Evolutionary conservation across 2,888 invertebrate species (phyloP).

Genomic region (Andrena marginata): DNA sequence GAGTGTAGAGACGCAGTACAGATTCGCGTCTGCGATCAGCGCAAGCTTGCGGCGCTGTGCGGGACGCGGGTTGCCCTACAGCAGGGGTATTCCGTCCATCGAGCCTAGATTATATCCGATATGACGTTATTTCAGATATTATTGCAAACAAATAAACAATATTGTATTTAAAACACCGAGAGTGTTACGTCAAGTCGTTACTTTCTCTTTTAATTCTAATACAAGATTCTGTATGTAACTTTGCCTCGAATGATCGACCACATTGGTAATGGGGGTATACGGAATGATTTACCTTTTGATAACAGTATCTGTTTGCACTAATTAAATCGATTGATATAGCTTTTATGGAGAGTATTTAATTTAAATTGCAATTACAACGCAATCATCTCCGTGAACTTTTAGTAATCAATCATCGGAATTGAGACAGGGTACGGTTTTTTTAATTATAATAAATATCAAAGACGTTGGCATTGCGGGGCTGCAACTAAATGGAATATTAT

Average conservation of each 20-base stretch:
- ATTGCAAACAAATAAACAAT: too few relatives aligned
- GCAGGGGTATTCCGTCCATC: constrained; percentile 36
- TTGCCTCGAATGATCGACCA: too few relatives aligned
- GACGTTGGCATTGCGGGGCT: not conserved
- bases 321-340: constrained; percentile 9
- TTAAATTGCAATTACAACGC: not conserved
- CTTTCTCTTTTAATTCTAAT: not conserved
- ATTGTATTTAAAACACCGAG: too few relatives aligned
- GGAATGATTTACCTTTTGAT: too few relatives aligned
- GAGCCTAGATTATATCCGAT: not conserved
- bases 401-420: too few relatives aligned
- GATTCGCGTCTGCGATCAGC: constrained; percentile 36
- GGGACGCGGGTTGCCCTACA: constrained; percentile 36
- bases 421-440: too few relatives aligned
- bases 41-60: constrained; percentile 38
- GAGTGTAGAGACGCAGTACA: constrained; percentile 5
- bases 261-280: too few relatives aligned
- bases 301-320: not conserved
- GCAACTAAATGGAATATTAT: not conserved
- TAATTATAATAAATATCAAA: not conserved
- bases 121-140: not conserved
- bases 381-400: too few relatives aligned
- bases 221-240: not conserved
- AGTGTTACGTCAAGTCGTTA: not conserved
- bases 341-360: not conserved